Conservation (phyloP, 2,888 invertebrate genomes). For the Acleris laterana region DNA sequence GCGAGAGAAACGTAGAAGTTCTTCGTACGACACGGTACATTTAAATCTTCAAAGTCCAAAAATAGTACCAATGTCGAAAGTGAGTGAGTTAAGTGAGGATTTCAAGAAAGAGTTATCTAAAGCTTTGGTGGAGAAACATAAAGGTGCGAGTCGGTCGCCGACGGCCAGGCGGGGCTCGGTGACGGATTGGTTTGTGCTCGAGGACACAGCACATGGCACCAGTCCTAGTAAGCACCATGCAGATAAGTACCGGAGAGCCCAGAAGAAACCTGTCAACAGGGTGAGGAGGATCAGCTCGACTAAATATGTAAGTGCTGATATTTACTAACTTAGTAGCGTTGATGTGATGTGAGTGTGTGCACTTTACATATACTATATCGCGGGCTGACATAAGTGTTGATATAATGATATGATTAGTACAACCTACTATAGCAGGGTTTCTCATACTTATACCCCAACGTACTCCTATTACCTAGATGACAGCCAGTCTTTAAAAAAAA, state of each 20-base stretch:
- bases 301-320: conserved; percentile 73
- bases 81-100: conserved; percentile 69
- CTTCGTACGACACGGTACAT: conserved; percentile 62
- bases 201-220: conserved; percentile 53
- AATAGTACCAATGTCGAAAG: conserved; percentile 69
- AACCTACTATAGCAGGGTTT: too few species aligned
- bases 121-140: conserved; percentile 58
- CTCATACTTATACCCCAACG: too few species aligned
- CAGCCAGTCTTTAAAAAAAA: too few species aligned
- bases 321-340: neutral
- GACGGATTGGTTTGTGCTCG: conserved; percentile 78
- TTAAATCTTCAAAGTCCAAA: conserved; percentile 62
- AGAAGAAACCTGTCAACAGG: conserved; percentile 68
- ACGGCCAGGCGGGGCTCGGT: conserved; percentile 69
- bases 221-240: conserved; percentile 42
- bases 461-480: too few species aligned
- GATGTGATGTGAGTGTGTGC: neutral
- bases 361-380: neutral
- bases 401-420: too few species aligned
- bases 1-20: conserved; percentile 67
- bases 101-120: conserved; percentile 68
- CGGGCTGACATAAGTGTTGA: neutral
- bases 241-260: conserved; percentile 69
- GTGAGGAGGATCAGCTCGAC: conserved; percentile 78
- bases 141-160: conserved; percentile 44